A percentile compares a stretch with the other conserved stretches of the same genome.
These are phyloP conservation scores for Hyphantria cunea DNA, from an alignment of 1,140 invertebrate genomes.

Conservation along the genomic window DNA sequence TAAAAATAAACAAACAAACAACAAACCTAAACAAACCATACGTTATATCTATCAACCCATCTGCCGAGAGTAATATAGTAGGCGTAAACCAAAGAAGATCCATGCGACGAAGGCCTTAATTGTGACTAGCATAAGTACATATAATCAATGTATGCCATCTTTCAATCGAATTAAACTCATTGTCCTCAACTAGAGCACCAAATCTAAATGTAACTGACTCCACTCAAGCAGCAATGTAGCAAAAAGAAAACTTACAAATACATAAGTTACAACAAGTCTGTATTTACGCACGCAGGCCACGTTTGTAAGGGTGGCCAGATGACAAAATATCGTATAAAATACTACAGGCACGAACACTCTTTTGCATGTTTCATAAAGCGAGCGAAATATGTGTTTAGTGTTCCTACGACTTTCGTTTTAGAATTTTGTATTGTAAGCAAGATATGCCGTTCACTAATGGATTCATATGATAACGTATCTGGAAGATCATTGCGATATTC, in stretches of 20 bases:
- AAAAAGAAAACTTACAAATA: slow-evolving; percentile 22
- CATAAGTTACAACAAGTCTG: slow-evolving; percentile 26
- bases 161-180: too few relatives aligned
- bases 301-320: slow-evolving; percentile 60
- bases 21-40: too few relatives aligned
- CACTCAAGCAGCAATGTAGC: slow-evolving; percentile 11
- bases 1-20: too few relatives aligned
- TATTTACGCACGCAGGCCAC: slow-evolving; percentile 57
- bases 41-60: too few relatives aligned
- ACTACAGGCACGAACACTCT: slow-evolving; percentile 47
- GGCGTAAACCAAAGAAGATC: too few relatives aligned
- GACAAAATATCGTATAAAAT: slow-evolving; percentile 74
- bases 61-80: too few relatives aligned
- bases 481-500: too few relatives aligned
- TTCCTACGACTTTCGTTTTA: slow-evolving; percentile 24
- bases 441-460: neutral
- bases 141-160: too few relatives aligned
- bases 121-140: too few relatives aligned
- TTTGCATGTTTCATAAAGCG: slow-evolving; percentile 67
- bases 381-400: slow-evolving; percentile 60
- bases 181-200: neutral
- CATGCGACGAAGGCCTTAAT: too few relatives aligned
- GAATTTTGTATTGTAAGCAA: slow-evolving; percentile 32
- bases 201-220: neutral
- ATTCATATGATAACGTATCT: neutral